These are phyloP conservation scores for Melanocharis versteri DNA, from an alignment of 2,113 vertebrate genomes.

Conservation along the genomic window DNA sequence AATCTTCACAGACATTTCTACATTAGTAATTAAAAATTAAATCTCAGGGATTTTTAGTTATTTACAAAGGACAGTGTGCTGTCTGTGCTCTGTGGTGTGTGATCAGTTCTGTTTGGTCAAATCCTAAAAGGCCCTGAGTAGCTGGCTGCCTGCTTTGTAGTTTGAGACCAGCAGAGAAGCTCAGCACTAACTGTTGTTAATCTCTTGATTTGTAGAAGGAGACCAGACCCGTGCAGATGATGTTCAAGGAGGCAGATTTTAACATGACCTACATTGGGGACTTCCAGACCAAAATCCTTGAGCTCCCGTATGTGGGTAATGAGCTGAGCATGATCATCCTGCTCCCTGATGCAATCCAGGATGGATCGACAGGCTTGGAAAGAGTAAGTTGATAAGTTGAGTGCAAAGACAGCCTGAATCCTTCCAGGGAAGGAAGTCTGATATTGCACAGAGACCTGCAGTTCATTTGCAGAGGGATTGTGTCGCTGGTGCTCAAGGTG, in stretches of 20 bases:
- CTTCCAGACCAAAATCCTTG: slow-evolving; percentile 76
- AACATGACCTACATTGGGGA: slow-evolving; percentile 67
- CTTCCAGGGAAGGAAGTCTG: background rate
- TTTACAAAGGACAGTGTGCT: background rate
- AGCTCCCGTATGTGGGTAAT: slow-evolving; percentile 79
- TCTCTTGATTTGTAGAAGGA: slow-evolving; percentile 62
- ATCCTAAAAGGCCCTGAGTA: background rate
- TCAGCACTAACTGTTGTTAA: background rate
- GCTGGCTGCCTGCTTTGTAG: fast-evolving
- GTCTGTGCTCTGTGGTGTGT: background rate
- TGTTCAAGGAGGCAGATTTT: slow-evolving; percentile 74
- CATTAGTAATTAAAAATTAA: background rate
- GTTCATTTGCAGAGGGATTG: background rate
- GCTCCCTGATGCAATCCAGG: slow-evolving; percentile 76
- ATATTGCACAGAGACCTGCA: background rate
- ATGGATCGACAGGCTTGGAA: slow-evolving; percentile 79
- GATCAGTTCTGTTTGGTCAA: background rate
- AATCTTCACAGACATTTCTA: background rate
- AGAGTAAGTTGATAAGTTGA: slow-evolving; percentile 64
- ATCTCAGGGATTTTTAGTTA: background rate
- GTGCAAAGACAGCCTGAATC: background rate
- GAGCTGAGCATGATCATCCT: slow-evolving; percentile 89
- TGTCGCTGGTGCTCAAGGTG: background rate
- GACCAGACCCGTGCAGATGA: slow-evolving; percentile 82
- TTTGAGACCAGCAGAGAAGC: background rate